phyloP scores from a whole-genome alignment of 2,113 vertebrate species.

The Hemiprocne comata region DNA sequence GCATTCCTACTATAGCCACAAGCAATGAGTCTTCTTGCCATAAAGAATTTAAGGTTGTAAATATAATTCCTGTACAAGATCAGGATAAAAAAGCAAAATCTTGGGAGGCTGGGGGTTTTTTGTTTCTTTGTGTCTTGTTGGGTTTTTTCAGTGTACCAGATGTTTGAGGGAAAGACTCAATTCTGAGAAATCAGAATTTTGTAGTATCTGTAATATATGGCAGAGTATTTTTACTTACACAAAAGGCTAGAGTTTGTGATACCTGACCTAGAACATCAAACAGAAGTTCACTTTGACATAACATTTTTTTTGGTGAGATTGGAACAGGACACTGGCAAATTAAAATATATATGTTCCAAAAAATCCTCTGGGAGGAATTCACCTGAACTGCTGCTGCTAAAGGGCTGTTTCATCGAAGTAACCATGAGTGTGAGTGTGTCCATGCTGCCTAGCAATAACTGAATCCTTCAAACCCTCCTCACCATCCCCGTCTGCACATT shows the following conservation, averaged over 20 bases:
- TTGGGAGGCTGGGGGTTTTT: neutral
- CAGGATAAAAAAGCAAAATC: neutral
- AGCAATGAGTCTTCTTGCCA: neutral
- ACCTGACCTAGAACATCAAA: neutral
- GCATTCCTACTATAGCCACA: neutral
- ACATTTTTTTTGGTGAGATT: neutral
- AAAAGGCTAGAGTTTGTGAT: neutral
- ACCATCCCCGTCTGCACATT: neutral
- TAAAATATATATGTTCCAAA: neutral
- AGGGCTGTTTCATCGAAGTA: neutral
- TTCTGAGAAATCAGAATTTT: neutral
- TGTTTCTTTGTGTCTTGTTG: neutral
- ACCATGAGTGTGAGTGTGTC: fast-evolving
- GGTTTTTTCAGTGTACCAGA: neutral
- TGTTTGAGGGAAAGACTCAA: neutral
- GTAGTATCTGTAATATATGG: neutral
- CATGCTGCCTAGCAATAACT: neutral
- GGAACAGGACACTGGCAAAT: neutral
- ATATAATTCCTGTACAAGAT: neutral
- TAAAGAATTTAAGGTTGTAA: neutral
- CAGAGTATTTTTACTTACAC: neutral
- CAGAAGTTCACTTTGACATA: neutral
- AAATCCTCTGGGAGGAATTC: neutral
- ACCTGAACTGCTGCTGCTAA: neutral
- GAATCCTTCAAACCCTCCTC: neutral